Conservation (phyloP, 2,797 vertebrate genomes). For the Sylvia borin region DNA sequence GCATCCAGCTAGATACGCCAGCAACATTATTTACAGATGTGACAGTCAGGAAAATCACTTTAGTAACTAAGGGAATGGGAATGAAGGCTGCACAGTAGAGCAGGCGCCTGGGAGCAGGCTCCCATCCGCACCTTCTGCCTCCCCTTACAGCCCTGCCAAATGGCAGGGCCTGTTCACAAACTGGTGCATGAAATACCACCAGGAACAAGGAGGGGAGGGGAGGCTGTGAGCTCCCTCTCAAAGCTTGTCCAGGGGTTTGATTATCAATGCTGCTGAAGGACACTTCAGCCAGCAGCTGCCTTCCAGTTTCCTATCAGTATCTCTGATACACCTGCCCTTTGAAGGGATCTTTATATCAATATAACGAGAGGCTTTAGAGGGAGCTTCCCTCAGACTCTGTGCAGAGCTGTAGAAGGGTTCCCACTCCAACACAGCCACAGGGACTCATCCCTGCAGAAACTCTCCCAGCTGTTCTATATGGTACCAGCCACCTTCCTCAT, state of each 20-base stretch:
- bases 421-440: background rate
- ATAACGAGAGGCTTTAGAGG: background rate
- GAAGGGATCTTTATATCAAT: background rate
- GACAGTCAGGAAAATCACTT: slow-evolving; percentile 73
- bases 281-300: background rate
- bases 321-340: background rate
- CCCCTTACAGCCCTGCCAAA: background rate
- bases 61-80: slow-evolving; percentile 69
- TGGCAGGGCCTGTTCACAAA: accelerated
- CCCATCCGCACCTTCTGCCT: background rate
- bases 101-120: background rate
- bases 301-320: background rate
- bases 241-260: background rate
- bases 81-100: slow-evolving; percentile 49
- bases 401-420: background rate
- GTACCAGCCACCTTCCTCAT: background rate
- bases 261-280: slow-evolving; percentile 8
- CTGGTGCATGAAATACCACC: background rate
- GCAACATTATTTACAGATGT: slow-evolving; percentile 74
- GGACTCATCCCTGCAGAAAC: background rate
- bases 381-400: background rate
- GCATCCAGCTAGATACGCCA: slow-evolving; percentile 65
- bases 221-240: background rate
- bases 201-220: background rate
- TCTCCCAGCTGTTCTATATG: background rate